Evolutionary conservation across 2,113 vertebrate genomes (phyloP), one percentile per base, ranked within the genome.

Genomic region (Condylura cristata): DNA sequence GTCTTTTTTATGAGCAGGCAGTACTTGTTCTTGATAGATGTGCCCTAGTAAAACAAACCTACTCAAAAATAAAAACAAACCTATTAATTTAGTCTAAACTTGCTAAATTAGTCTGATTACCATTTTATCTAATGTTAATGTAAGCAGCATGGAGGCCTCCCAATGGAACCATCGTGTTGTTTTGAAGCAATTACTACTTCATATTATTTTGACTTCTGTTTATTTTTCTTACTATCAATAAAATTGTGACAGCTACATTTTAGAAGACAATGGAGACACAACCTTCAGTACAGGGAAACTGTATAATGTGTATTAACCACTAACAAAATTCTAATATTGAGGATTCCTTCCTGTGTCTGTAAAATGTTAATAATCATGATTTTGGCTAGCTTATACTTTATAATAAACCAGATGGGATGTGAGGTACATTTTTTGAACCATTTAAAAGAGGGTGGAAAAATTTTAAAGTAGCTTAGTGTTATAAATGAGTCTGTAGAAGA

Each of bases 391-490:
- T 85, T 65, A 82, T 93, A 92, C 72, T 79, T 94, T 94, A 76
- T 34, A 75, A 90, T 91, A 90, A 91, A 58, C 32, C 41, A 96
- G 58, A 89, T 53, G 79, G 46, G 41, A 71, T 63, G 70, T 0
- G 1, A 34, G n/a, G 22, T 89, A 70, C 89, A 91, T 95, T 92
- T 95, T 11, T 90, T 63, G 82, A 93, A 82, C 20, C 32, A 85
- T 72, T 86, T 89, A 76, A 92, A 90, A 80, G 4, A 30, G 32
- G 46, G 7, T 34, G 12, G 86, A 92, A 72, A 8, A 48, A 76
- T 94, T 79, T 95, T 92, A 76, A 84, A 95, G 80, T 41, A 93
- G 39, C 28, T 84, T 83, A 86, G 61, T 51, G 18, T 89, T 89
- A 89, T 72, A 93, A 96, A 91, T 86, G 46, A 89, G 32, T 83